Evolutionary conservation across 2,888 invertebrate species (phyloP), one percentile per base, ranked within the genome.

Genomic region (Drosophila multiciliata): DNA sequence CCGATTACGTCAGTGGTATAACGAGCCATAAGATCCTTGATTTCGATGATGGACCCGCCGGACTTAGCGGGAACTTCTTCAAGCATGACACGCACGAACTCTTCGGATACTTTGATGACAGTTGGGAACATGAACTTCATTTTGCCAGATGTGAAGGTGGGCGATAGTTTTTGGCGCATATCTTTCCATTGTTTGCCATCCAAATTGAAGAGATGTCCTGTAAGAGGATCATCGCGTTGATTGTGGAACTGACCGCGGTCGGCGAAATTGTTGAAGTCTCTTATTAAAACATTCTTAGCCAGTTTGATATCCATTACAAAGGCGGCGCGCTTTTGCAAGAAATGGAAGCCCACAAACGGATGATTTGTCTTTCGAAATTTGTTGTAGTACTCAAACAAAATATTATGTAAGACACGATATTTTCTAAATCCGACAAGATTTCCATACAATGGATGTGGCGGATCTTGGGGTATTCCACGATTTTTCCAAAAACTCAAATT

Each of bases 1-100:
- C 94, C 94, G 54, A 94, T 94, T 0, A 94, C 93, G 76, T 94
- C 94, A 2, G 93, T 93, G 2, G 94, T 94, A 63, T 92, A 94
- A 1, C 93, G 91, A 0, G 93, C 92, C 59, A 92, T 83, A 1
- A 93, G 64, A 23, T 94, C 93, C 73, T 92, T 92, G 6, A 94
- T 80, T 59, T 94, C 94, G 1, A 90, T n/a, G 2, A 93, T 62
- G 2, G 65, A 29, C 0, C 73, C 77, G 11, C 73, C 55, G 1
- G 66, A 23, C 3, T 66, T 40, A 0, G n/a, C 40, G 0, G 58
- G 75, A 1, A 84, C 74, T 6, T 81, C 61, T 6, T 82, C 80
- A 6, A 20, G 20, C 33, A 90, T 48, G 0, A 83, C 83, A 1
- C 66, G 49, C 0, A 78, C 55, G 11, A 90, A 83, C 40, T 85